phyloP scores from a whole-genome alignment of 2,797 vertebrate species.

The Tauraco hartlaubi region DNA sequence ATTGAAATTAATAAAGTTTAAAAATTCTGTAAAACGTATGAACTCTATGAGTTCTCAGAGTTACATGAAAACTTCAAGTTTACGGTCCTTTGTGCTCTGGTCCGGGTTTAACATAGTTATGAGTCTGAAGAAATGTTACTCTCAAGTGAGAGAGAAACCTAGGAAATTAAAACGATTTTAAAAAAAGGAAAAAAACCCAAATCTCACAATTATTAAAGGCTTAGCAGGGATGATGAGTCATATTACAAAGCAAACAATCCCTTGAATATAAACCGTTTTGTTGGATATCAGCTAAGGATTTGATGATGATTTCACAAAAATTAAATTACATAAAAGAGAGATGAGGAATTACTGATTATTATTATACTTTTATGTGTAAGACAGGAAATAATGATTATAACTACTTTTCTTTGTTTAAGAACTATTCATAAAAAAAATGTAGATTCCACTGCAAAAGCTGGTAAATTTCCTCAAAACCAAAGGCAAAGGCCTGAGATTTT shows the following conservation, averaged over 20 bases:
- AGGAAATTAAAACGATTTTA: background rate
- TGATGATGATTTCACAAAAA: background rate
- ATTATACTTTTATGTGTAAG: background rate
- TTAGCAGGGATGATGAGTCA: background rate
- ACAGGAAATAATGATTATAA: background rate
- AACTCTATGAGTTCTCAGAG: background rate
- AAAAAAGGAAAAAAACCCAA: background rate
- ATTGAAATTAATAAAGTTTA: background rate
- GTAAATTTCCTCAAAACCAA: background rate
- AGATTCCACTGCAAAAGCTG: background rate
- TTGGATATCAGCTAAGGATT: background rate
- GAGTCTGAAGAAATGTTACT: background rate
- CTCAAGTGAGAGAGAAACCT: background rate
- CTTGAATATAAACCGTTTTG: background rate
- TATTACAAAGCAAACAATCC: background rate
- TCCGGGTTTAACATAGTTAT: background rate
- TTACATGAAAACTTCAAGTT: background rate
- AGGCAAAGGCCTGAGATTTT: background rate
- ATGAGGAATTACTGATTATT: background rate
- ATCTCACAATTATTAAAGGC: background rate
- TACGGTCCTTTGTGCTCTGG: background rate
- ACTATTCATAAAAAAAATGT: background rate
- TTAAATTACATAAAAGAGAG: background rate
- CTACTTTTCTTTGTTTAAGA: background rate
- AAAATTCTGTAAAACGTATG: background rate